Base-by-base conservation (phyloP, 2,113 vertebrate species). In the Elgaria multicarinata region DNA sequence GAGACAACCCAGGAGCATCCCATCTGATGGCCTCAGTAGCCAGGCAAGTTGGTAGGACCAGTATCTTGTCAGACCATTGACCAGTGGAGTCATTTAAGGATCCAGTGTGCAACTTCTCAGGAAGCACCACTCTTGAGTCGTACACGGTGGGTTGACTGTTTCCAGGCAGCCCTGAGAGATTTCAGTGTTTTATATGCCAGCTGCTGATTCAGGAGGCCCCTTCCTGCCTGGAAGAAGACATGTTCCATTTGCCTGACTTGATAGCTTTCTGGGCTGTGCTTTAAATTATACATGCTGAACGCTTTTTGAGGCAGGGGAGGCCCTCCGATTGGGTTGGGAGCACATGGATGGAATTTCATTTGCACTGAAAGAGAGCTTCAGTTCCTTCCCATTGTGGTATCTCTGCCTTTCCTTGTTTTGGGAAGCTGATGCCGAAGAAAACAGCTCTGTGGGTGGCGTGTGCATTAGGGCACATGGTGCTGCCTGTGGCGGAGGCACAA, bases 291-390 rank as follows among this genome's bases (percentile, higher is more conserved):
- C 16, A 83, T 72, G 28, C 46, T 92, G 89, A 82, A 94, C 18
- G 87, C 50, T 20, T 53, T 55, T 84, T 67, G 69, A 95, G 58
- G 89, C 10, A 92, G 92, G 86, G 22, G 93, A 94, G 93, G 83
- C 77, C 42, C 18, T 88, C 3, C 33, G 8, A 42, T 87, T 74
- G 74, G 71, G 69, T 90, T 33, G 92, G 90, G 86, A 92, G 74
- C 75, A 16, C n/a, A 64, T 90, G 91, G 89, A 77, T 90, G 80
- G 31, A 88, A 93, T 95, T 82, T 93, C 87, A 75, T 31, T 92
- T 93, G 36, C 71, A 74, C 10, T 87, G 55, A 88, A 69, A 88
- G 83, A 83, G 87, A 64, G 53, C 64, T 93, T 92, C 93, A 8
- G 33, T 58, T 39, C 53, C 55, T 39, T 9, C 53, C 36, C 39